Percentiles rank a stretch among this genome's conserved stretches.
Conservation (phyloP, 2,113 vertebrate species). For the Xenotilapia caudafasciata region DNA sequence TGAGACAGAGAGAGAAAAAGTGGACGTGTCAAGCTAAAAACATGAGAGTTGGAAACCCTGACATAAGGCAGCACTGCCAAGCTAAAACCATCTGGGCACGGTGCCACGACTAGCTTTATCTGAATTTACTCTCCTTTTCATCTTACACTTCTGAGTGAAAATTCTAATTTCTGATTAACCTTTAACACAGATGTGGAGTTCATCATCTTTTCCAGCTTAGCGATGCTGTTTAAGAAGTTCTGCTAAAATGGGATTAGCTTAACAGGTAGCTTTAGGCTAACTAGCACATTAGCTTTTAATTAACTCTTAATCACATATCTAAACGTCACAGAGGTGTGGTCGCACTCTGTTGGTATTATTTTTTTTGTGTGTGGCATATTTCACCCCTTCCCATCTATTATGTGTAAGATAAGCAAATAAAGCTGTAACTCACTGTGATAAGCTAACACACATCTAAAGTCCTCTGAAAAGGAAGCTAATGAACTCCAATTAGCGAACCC, state of each 20-base stretch:
- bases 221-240: not conserved
- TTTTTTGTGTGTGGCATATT: not conserved
- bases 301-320: not conserved
- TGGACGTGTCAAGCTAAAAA: not conserved
- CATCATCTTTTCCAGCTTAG: not conserved
- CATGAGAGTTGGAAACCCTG: not conserved
- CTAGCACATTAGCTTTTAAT: not conserved
- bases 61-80: not conserved
- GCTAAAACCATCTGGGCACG: not conserved
- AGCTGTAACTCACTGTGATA: not conserved
- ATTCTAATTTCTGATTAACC: not conserved
- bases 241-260: not conserved
- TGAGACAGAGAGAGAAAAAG: not conserved
- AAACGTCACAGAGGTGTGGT: not conserved
- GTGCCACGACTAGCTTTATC: not conserved
- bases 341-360: not conserved
- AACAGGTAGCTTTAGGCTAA: not conserved
- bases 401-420: not conserved
- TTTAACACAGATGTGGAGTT: not conserved
- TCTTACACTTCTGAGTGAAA: not conserved
- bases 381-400: not conserved
- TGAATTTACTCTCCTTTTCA: not conserved
- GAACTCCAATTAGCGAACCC: conserved; percentile 7
- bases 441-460: not conserved
- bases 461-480: not conserved